Base-by-base conservation (phyloP, 2,113 vertebrate genomes). In the Mohoua ochrocephala region DNA sequence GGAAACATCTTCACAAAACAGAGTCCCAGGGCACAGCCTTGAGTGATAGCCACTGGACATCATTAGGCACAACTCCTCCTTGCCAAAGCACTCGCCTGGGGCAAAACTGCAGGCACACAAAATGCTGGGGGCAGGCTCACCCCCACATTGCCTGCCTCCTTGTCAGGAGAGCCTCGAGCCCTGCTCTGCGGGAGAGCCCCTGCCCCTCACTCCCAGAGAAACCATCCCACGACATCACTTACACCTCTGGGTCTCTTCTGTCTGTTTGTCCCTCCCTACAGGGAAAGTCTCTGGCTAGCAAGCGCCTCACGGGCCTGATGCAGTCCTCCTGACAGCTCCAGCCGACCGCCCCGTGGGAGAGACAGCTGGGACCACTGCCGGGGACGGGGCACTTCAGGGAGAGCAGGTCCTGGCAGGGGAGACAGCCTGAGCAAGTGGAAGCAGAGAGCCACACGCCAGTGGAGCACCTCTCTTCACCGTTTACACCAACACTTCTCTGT, bases 241-340 rank as follows among this genome's bases (percentile, higher is more conserved):
- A 97, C 18, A 6, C 54, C 53, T 91, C 69, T 0, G 30, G 65
- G 57, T 94, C 67, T 91, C 56, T 88, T 87, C 53, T 93, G 35
- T 91, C 81, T 95, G 28, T 96, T 84, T 93, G 31, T 92, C 67
- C 68, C 21, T 67, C 92, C 86, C 47, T 98, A 42, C 93, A 99
- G 99, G 99, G 99, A 92, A 99, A 99, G 97, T 99, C 99, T 15
- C 97, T 99, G 98, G 98, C 99, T 9, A 99, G 99, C 96, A 99
- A 99, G 98, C 99, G 99, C 60, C 98, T 99, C 98, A 99, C 99
- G 7, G 99, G 99, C 97, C 98, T 99, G 98, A 99, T 99, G 99
- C 99, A 99, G 98, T 99, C 99, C 39, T 99, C 99, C 98, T 99
- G 99, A 99, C 97, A 50, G 96, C 96, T 44, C 47, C 75, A 26